These are phyloP conservation scores for Taphrorychus bicolor DNA, from an alignment of 2,888 invertebrate genomes.

Conservation along the genomic window DNA sequence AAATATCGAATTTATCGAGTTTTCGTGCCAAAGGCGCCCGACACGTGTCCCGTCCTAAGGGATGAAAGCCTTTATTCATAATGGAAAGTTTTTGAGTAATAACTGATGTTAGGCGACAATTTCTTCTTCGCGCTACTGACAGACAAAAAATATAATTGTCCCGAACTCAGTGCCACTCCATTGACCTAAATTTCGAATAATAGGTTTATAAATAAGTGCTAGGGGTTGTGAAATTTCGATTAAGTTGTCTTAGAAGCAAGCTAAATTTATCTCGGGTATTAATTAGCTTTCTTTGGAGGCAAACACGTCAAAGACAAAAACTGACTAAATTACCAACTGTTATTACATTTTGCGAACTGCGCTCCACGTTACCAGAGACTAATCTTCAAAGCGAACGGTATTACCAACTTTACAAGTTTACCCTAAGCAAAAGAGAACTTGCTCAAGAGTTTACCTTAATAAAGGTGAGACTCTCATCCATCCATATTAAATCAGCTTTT, in stretches of 20 bases:
- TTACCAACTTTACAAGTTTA: not conserved
- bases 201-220: not conserved
- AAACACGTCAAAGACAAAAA: slow-evolving; percentile 3
- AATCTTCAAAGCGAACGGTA: not conserved
- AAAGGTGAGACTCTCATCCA: not conserved
- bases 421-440: not conserved
- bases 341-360: not conserved
- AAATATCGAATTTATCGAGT: not conserved
- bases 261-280: not conserved
- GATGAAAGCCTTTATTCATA: not conserved
- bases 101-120: no score
- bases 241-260: not conserved
- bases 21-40: not conserved
- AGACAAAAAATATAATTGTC: not conserved
- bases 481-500: not conserved
- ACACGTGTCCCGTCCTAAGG: not conserved
- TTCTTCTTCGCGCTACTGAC: no score
- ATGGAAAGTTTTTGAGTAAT: not conserved
- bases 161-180: not conserved
- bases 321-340: not conserved
- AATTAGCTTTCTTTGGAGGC: slow-evolving; percentile 3
- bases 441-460: not conserved
- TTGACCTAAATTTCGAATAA: not conserved
- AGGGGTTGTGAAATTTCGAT: not conserved
- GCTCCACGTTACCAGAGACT: not conserved